phyloP scores from a whole-genome alignment of 1,140 invertebrate species.

The Procambarus virginalis region DNA sequence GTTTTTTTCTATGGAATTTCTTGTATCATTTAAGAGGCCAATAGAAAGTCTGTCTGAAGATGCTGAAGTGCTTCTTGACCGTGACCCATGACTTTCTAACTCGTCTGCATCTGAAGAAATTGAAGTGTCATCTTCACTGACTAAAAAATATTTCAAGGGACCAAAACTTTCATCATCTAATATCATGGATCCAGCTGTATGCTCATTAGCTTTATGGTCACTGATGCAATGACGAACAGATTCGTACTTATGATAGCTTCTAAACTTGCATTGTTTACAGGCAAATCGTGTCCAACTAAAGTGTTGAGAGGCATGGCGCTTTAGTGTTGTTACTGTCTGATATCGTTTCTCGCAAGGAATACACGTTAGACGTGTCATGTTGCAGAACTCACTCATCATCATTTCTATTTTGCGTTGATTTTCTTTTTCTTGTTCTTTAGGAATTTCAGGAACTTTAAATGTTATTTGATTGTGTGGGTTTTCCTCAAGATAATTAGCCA shows the following conservation, averaged over 20 bases:
- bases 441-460: constrained; percentile 28
- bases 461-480: neutral
- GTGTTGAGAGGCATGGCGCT: constrained; percentile 36
- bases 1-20: neutral
- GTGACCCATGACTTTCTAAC: neutral
- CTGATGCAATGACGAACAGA: constrained; percentile 19
- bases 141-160: constrained; percentile 28
- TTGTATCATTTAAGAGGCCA: neutral
- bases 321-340: constrained; percentile 27
- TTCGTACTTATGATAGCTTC: constrained; percentile 50
- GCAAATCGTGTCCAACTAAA: constrained; percentile 49
- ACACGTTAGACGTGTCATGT: constrained; percentile 15
- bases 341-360: constrained; percentile 57
- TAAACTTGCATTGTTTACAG: constrained; percentile 26
- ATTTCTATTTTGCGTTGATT: constrained; percentile 3
- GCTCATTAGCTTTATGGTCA: constrained; percentile 27
- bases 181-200: constrained; percentile 8
- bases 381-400: constrained; percentile 33
- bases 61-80: neutral
- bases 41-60: neutral
- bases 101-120: constrained; percentile 1
- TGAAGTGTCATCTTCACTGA: constrained; percentile 13
- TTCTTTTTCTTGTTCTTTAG: constrained; percentile 27
- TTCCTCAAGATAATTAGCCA: neutral
- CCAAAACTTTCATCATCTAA: constrained; percentile 39